These are phyloP conservation scores for Donacobius atricapilla DNA, from an alignment of 2,113 vertebrate species.

Conservation along the genomic window DNA sequence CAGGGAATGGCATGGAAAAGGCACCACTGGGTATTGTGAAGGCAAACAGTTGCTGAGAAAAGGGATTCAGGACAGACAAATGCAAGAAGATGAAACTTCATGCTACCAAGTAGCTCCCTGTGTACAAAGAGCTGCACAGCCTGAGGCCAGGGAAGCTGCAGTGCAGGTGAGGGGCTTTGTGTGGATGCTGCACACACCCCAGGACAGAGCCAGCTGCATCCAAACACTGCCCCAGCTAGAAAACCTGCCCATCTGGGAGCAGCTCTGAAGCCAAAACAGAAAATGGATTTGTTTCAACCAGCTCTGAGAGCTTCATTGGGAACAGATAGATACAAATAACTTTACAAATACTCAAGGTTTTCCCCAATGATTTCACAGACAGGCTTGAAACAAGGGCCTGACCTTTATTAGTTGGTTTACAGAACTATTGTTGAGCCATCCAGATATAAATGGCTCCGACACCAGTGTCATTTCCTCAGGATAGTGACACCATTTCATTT, in stretches of 20 bases:
- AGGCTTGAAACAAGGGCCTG: neutral
- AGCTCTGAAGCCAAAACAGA: fast-evolving
- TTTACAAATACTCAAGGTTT: neutral
- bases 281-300: neutral
- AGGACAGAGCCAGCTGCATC: neutral
- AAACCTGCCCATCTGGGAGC: fast-evolving
- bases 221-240: neutral
- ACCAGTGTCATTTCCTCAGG: neutral
- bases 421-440: neutral
- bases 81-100: neutral
- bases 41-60: neutral
- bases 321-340: neutral
- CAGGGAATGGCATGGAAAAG: neutral
- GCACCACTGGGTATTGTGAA: neutral
- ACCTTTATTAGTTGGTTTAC: neutral
- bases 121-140: neutral
- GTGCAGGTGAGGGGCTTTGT: no score
- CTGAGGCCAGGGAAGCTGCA: neutral
- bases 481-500: neutral
- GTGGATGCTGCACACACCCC: no score
- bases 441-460: neutral
- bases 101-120: neutral
- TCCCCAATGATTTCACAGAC: neutral
- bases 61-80: neutral
- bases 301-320: neutral